A percentile compares a stretch with the other conserved stretches of the same genome.
Conservation (phyloP, 2,113 vertebrate genomes). For the Brienomyrus brachyistius region DNA sequence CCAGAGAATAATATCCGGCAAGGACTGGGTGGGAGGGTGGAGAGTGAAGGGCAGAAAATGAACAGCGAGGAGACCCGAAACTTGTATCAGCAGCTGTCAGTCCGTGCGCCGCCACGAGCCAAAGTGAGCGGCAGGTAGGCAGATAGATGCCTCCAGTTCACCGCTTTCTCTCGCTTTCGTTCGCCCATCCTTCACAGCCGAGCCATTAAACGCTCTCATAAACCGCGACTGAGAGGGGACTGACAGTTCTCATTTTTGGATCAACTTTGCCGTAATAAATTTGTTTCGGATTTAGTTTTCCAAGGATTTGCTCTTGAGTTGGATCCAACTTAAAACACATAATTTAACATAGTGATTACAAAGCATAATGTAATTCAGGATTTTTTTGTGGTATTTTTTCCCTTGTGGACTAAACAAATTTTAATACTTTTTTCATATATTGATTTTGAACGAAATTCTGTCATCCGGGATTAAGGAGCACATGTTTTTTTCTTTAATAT, state of each 20-base stretch:
- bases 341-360: slow-evolving; percentile 24
- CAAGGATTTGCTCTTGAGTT: slow-evolving; percentile 9
- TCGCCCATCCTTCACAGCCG: slow-evolving; percentile 26
- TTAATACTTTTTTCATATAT: slow-evolving; percentile 34
- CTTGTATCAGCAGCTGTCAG: slow-evolving; percentile 27
- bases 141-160: slow-evolving; percentile 43
- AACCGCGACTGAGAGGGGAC: neutral
- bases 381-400: slow-evolving; percentile 23
- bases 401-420: slow-evolving; percentile 42
- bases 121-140: slow-evolving; percentile 41
- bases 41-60: slow-evolving; percentile 4
- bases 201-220: slow-evolving; percentile 34
- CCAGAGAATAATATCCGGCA: neutral
- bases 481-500: slow-evolving; percentile 38
- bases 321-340: slow-evolving; percentile 11
- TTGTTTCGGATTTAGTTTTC: slow-evolving; percentile 15
- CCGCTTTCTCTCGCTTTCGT: slow-evolving; percentile 30
- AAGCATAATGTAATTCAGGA: slow-evolving; percentile 31
- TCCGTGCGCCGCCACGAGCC: slow-evolving; percentile 26
- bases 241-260: slow-evolving; percentile 8
- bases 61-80: neutral
- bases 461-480: slow-evolving; percentile 54
- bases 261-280: slow-evolving; percentile 13
- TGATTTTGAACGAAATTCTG: slow-evolving; percentile 48
- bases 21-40: neutral